Base-by-base conservation (phyloP, 1,140 invertebrate species). In the Choristoneura fumiferana region DNA sequence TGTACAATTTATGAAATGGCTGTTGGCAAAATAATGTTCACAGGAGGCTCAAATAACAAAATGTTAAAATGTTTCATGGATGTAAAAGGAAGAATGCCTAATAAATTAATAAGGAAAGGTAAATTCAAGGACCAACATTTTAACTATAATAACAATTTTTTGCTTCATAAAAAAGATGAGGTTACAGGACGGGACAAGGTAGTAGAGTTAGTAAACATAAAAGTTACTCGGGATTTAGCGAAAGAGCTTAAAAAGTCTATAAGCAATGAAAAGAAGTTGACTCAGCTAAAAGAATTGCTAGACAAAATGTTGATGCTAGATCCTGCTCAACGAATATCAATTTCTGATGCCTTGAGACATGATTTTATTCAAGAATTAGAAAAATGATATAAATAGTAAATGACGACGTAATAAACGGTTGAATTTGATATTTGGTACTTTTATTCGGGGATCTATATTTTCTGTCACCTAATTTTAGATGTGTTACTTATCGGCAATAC, bases 61-160 rank as follows among this genome's bases (percentile, higher is more conserved):
- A 99, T 99, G 98, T 91, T 99, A 17, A 99, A 99, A 89, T 96
- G 96, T 80, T 99, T 99, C 81, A 99, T 99, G 98, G 98, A 99
- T 77, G 90, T 99, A 15, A 99, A 99, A 82, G 98, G 98, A n/a
- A 87, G 72, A 73, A 96, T 99, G 90, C 97, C 98, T 2, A 99
- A 99, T 85, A 98, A 97, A 86, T 87, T 99, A 38, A 95, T 99
- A 67, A 92, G 97, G 63, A 98, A 98, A 89, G 97, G 96, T 18
- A 94, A 94, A 69, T 99, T 99, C 82, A 96, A 95, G 87, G 98
- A 98, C 72, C 95, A 98, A 80, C 98, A 99, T 91, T 99, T 99
- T 89, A 98, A 99, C 90, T 89, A 91, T 18, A 97, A 97, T 81
- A 98, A 96, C 86, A 99, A 98, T 91, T 99, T 99, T 86, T 90